These are phyloP conservation scores for Poeciliopsis retropinna DNA, from an alignment of 2,113 vertebrate genomes.

Conservation along the genomic window DNA sequence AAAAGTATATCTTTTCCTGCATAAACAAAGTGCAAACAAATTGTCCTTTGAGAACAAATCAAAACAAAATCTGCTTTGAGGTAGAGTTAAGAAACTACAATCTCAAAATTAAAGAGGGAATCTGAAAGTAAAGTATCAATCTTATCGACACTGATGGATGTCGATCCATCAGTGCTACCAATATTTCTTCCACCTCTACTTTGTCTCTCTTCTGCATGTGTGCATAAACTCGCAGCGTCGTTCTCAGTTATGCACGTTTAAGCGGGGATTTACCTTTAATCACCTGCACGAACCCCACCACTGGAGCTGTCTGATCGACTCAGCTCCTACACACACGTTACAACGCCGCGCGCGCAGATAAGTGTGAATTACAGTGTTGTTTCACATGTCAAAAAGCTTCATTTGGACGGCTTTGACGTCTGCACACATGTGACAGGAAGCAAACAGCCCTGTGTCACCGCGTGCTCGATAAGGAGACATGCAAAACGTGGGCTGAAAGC, in stretches of 20 bases:
- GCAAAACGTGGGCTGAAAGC: constrained; percentile 40
- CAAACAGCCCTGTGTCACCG: constrained; percentile 37
- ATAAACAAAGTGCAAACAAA: no score
- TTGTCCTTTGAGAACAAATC: no score
- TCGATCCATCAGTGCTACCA: no score
- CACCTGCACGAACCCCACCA: constrained; percentile 38
- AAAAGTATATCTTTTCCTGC: no score
- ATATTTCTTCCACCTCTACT: neutral
- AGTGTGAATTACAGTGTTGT: neutral
- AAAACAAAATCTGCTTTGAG: no score
- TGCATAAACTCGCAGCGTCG: constrained; percentile 6
- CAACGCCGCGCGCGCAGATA: neutral
- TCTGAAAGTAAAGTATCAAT: no score
- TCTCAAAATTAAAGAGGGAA: no score
- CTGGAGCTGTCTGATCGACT: constrained; percentile 37
- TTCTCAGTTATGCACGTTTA: constrained; percentile 51
- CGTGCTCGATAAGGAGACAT: neutral
- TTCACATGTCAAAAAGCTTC: constrained; percentile 8
- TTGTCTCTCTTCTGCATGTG: neutral
- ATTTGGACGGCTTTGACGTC: neutral
- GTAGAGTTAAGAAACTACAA: no score
- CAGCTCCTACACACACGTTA: neutral
- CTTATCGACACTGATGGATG: no score
- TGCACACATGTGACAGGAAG: constrained; percentile 40
- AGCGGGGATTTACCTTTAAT: constrained; percentile 65